Conservation (phyloP, 2,113 vertebrate genomes). For the Pelodiscus sinensis region DNA sequence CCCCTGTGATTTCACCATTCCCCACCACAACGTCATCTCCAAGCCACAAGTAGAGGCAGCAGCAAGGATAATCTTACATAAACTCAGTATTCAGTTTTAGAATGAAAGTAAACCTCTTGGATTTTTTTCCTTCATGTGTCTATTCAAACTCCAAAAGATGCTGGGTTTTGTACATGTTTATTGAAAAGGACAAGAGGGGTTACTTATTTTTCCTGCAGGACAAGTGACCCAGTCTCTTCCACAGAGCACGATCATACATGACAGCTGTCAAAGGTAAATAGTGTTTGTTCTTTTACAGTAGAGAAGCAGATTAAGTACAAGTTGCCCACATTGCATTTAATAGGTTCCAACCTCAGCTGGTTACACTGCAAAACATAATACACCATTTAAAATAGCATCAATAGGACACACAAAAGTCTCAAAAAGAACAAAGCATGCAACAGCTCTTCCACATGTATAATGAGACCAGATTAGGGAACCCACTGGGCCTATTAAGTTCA, state of each 20-base stretch:
- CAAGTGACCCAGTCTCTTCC: not conserved
- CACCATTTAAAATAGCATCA: not conserved
- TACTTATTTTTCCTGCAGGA: not conserved
- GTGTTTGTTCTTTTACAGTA: not conserved
- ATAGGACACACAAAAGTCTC: not conserved
- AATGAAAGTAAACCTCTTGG: not conserved
- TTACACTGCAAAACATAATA: fast-evolving
- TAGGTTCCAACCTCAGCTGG: not conserved
- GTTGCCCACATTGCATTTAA: fast-evolving
- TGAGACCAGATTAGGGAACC: fast-evolving
- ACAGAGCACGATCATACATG: fast-evolving
- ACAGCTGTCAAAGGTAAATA: not conserved
- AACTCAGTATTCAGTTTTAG: not conserved
- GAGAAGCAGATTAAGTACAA: fast-evolving
- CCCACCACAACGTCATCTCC: not conserved
- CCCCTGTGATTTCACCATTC: not conserved
- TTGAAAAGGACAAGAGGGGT: not conserved
- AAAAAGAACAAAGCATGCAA: not conserved
- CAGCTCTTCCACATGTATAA: fast-evolving
- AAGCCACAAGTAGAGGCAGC: fast-evolving
- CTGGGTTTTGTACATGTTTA: conserved; percentile 17
- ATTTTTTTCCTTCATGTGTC: not conserved
- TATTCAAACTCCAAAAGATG: not conserved
- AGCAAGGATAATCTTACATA: fast-evolving
- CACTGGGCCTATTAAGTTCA: not conserved